Evolutionary conservation across 1,140 invertebrate genomes (phyloP), one percentile per base, ranked within the genome.

Genomic region (Vanessa atalanta): DNA sequence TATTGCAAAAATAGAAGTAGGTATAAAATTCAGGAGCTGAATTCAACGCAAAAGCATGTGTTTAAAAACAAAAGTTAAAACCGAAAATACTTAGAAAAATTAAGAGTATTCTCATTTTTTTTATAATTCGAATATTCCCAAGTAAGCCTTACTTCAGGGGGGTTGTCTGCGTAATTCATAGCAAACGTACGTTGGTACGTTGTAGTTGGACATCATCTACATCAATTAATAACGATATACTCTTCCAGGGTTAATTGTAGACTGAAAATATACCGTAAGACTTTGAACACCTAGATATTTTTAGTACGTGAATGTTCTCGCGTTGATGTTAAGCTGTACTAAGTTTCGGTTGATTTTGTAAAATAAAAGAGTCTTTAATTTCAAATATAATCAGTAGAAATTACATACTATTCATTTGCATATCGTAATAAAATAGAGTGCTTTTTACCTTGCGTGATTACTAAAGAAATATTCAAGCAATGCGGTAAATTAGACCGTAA

Each of bases 221-320:
- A 66, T 65, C 68, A 64, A 68, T 69, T 73, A 65, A 65, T 75
- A 70, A 75, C 71, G 47, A 53, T 53, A 53, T 53, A 71, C 63
- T 71, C 69, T 65, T 65, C 51, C 66, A 53, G 43, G 63, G 61
- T 60, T 65, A 51, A 66, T 72, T 71, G 69, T 64, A 47, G 4
- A 50, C 43, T 63, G 55, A 57, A 65, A 51, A 48, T 37, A 31
- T 60, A 37, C 37, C 37, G 66, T 14, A 14, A 67, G 50, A 23
- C 16, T 55, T 57, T 20, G 57, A 47, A 69, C 47, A 69, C 43
- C 66, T 69, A 26, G n/a, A 31, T 68, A 69, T 47, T 69, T 57
- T 69, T 69, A 26, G 37, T 2, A 12, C 2, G 11, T 14, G 26
- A 61, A 37, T 37, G 9, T 57, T 43, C 37, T 14, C 48, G 48